Conservation (phyloP, 2,888 invertebrate species). For the Lycaena phlaeas region DNA sequence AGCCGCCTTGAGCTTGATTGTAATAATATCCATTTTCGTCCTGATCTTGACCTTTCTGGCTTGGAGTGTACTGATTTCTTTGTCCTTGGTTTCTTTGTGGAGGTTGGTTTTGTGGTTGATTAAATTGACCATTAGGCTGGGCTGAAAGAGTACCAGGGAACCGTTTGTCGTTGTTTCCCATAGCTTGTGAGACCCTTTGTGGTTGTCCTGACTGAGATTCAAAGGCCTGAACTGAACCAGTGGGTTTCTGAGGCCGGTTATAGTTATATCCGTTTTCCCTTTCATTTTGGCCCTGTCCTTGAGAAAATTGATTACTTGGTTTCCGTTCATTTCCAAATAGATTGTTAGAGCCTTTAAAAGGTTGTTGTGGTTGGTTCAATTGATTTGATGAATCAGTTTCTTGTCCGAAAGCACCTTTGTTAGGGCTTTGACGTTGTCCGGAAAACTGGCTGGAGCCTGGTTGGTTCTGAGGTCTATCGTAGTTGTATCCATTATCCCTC, state of each 20-base stretch:
- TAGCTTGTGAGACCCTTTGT: not conserved
- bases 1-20: slow-evolving; percentile 1
- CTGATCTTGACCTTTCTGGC: slow-evolving; percentile 13
- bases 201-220: slow-evolving; percentile 5
- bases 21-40: slow-evolving; percentile 8
- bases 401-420: not conserved
- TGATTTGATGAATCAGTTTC: not conserved
- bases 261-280: not conserved
- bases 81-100: slow-evolving; percentile 10
- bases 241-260: slow-evolving; percentile 11
- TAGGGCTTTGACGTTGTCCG: not conserved
- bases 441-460: not conserved
- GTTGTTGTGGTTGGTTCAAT: not conserved
- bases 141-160: not conserved
- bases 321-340: not conserved
- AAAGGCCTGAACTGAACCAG: not conserved
- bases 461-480: too few species aligned
- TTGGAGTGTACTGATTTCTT: slow-evolving; percentile 10
- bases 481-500: slow-evolving; percentile 13
- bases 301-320: not conserved
- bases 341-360: not conserved
- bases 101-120: not conserved
- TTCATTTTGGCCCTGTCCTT: too few species aligned
- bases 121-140: not conserved
- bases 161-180: not conserved